Evolutionary conservation across 2,888 invertebrate genomes (phyloP), one percentile per base, ranked within the genome.

Genomic region (Dicycla oo): DNA sequence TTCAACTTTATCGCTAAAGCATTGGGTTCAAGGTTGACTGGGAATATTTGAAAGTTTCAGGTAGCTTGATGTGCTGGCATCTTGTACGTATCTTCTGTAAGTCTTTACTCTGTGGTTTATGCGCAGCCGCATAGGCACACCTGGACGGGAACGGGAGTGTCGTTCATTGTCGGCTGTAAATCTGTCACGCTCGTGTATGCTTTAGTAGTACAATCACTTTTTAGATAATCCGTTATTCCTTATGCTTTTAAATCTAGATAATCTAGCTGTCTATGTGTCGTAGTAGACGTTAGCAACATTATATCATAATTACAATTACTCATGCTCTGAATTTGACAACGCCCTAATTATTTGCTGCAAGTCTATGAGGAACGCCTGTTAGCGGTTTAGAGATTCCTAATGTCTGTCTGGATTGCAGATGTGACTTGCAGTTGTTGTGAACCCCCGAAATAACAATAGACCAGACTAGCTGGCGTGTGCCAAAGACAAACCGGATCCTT

Each of bases 121-220:
- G 47, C 40, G 62, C 53, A 57, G n/a, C n/a, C n/a, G n/a, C 71
- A 68, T 23, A n/a, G n/a, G 64, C 60, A 45, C 85, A 82, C 82
- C 82, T 84, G 78, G 79, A 51, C 61, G 65, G n/a, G n/a, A n/a
- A n/a, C n/a, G n/a, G n/a, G n/a, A 56, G 72, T 70, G 45, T 56
- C 65, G 82, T 54, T 84, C 70, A 83, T 82, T 76, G 82, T 77
- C 49, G 73, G 73, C 80, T 70, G 80, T 85, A 86, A 82, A 86
- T 85, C 82, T 82, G 82, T 86, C 87, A 72, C 65, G 70, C 62
- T 62, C 70, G 65, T 72, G 63, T 70, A 61, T 73, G 62, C 49
- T 72, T 43, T 56, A 34, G 26, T n/a, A 65, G 23, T 34, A 58
- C 45, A 56, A 75, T 63, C 45, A 30, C 34, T 62, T 65, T 70